Evolutionary conservation across 2,113 vertebrate species (phyloP), one percentile per base, ranked within the genome.

Genomic region (Patagioenas fasciata): DNA sequence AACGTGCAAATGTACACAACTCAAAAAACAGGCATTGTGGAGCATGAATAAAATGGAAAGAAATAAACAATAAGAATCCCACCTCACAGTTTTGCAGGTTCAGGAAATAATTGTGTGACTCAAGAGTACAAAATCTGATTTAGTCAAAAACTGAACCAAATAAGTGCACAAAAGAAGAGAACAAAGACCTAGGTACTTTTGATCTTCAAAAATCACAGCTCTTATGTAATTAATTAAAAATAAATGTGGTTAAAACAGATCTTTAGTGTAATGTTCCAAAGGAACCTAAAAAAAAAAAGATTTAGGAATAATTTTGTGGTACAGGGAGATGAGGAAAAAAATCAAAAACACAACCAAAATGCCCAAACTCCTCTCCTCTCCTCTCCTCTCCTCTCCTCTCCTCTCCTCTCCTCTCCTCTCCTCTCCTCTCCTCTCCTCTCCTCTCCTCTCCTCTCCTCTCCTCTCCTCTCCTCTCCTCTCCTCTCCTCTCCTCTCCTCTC

Each of bases 281-380:
- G 36, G 32, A 89, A 62, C 13, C 51, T 56, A n/a, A 25, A 85
- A 72, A 47, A 31, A 80, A 70, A 40, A 34, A 18, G 9, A 77
- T 26, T 72, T 23, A 28, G 12, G 9, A 71, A 75, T 40, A 48
- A 10, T 77, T 72, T 74, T 54, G 5, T 38, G 47, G 21, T 62
- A 19, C 17, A 38, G 18, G 3, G 5, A 58, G 15, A 42, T 53
- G 5, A 60, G 10, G 44, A 56, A 64, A 64, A 64, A 69, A 57
- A 10, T 20, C 42, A 65, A 40, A 62, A 42, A 3, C 28, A 15
- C 62, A 71, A 89, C 8, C 40, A 50, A 48, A 8, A 2, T 2
- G 8, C 14, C 1, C 20, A 70, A 51, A 15, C 0, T n/a, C n/a
- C n/a, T n/a, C n/a, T n/a, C n/a, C n/a, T 32, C 28, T 7, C 19